phyloP scores from a whole-genome alignment of 2,888 invertebrate genomes.

The Diplolepis rosae region DNA sequence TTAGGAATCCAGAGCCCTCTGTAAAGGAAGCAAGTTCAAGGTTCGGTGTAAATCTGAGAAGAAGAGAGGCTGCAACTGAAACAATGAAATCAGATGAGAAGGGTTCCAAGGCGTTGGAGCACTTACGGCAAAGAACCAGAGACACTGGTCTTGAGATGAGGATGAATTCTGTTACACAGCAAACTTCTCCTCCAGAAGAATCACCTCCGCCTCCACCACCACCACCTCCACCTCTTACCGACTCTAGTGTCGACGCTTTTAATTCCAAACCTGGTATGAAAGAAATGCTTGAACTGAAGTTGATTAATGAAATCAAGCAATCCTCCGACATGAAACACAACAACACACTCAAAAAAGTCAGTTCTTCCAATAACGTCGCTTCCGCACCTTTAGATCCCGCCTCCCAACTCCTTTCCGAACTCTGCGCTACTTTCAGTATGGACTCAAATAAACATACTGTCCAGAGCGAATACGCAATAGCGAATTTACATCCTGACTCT shows the following conservation, averaged over 20 bases:
- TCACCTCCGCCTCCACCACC: constrained; percentile 63
- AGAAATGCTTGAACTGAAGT: constrained; percentile 87
- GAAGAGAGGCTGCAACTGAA: constrained; percentile 76
- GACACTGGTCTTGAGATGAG: constrained; percentile 61
- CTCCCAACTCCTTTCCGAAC: constrained; percentile 86
- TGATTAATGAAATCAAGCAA: constrained; percentile 90
- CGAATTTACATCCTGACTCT: constrained; percentile 31
- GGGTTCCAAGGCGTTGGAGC: constrained; percentile 60
- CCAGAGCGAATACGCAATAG: constrained; percentile 64
- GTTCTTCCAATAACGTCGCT: constrained; percentile 52
- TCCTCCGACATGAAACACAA: constrained; percentile 81
- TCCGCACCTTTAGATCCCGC: constrained; percentile 81
- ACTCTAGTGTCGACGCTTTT: constrained; percentile 53
- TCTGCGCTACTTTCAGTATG: constrained; percentile 88
- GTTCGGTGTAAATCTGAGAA: constrained; percentile 82
- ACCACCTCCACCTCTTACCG: constrained; percentile 68
- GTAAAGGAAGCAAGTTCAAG: constrained; percentile 84
- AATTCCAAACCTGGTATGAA: constrained; percentile 80
- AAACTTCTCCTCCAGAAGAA: constrained; percentile 74
- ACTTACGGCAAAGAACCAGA: constrained; percentile 68
- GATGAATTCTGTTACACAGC: constrained; percentile 72
- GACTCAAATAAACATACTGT: constrained; percentile 74
- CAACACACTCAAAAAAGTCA: constrained; percentile 69
- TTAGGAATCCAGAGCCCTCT: constrained; percentile 80
- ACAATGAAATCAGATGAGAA: constrained; percentile 64